Conservation (phyloP, 2,797 vertebrate species). For the Sternarchorhynchus goeldii region DNA sequence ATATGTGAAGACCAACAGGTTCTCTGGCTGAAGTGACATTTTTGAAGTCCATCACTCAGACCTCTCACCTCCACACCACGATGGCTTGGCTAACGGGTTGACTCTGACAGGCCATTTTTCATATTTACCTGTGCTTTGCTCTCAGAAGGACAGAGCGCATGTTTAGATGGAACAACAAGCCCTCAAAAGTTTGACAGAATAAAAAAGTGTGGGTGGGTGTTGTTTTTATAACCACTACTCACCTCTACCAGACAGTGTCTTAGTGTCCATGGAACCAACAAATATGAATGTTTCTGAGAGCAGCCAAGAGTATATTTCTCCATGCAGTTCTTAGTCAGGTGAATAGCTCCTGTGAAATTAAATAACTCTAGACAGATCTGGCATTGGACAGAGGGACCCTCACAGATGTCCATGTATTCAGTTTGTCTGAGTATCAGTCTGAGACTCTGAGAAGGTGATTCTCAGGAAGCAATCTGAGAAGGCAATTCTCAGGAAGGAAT, state of each 20-base stretch:
- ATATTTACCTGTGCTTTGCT: slow-evolving; percentile 50
- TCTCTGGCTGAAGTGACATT: slow-evolving; percentile 24
- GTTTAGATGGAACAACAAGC: slow-evolving; percentile 31
- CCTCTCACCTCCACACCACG: slow-evolving; percentile 58
- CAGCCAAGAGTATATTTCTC: slow-evolving; percentile 62
- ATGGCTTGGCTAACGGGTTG: slow-evolving; percentile 58
- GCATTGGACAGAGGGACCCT: slow-evolving; percentile 7
- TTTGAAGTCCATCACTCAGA: slow-evolving; percentile 52
- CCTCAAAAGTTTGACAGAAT: slow-evolving; percentile 28
- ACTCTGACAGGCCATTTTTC: slow-evolving; percentile 66
- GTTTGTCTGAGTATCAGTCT: background rate
- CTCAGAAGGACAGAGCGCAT: slow-evolving; percentile 50
- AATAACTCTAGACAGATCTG: slow-evolving; percentile 37
- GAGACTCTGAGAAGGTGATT: background rate
- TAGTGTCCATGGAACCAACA: slow-evolving; percentile 28
- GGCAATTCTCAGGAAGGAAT: too few relatives aligned
- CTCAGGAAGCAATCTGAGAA: too few relatives aligned
- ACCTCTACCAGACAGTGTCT: slow-evolving; percentile 28
- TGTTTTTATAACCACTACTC: slow-evolving; percentile 35
- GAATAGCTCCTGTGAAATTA: slow-evolving; percentile 30
- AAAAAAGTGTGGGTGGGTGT: slow-evolving; percentile 25
- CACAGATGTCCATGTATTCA: slow-evolving; percentile 26
- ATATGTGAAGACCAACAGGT: slow-evolving; percentile 3
- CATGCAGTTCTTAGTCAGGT: slow-evolving; percentile 57
- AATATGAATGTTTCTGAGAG: slow-evolving; percentile 57